Evolutionary conservation across 2,113 vertebrate species (phyloP), one percentile per base, ranked within the genome.

Genomic region (Zosterops pallidus): DNA sequence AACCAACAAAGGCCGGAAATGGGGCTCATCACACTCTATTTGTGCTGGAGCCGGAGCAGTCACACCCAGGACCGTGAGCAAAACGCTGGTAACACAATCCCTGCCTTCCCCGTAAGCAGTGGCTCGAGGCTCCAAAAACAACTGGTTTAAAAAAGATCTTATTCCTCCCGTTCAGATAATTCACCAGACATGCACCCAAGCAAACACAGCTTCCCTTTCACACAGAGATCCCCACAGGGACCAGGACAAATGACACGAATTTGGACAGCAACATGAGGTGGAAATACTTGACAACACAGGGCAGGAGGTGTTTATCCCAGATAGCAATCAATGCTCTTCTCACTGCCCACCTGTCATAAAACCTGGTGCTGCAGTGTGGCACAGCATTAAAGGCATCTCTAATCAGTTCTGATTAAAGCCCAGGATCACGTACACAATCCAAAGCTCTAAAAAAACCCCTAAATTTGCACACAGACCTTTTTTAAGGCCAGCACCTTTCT

Each of bases 171-270:
- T 39, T 63, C 44, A 77, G n/a, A 80, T 11, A 80, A 53, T 15
- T 77, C 41, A 52, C 2, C 39, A 67, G 28, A 25, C 22, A 28
- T 0, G 0, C 33, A 41, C 29, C 29, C 68, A 64, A 26, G n/a
- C 14, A 70, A 64, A 37, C 0, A 9, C 2, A 67, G 69, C 72
- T 78, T 68, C n/a, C 20, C 5, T 39, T 52, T 91, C 80, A 74
- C 59, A 33, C 35, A 68, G 72, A 44, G 23, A 77, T 67, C 26
- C 26, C 60, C 60, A 39, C 39, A 19, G 1, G 0, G 16, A 63
- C 23, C 29, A 71, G 18, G 33, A 63, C 26, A 65, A 78, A 75
- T 1, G 1, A 20, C 50, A 59, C 0, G 0, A 71, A 84, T 52
- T 49, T 9, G 6, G 46, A 24, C 23, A 77, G 46, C 8, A 70